Conservation (phyloP, 2,797 vertebrate species). For the Phaenicophaeus curvirostris region DNA sequence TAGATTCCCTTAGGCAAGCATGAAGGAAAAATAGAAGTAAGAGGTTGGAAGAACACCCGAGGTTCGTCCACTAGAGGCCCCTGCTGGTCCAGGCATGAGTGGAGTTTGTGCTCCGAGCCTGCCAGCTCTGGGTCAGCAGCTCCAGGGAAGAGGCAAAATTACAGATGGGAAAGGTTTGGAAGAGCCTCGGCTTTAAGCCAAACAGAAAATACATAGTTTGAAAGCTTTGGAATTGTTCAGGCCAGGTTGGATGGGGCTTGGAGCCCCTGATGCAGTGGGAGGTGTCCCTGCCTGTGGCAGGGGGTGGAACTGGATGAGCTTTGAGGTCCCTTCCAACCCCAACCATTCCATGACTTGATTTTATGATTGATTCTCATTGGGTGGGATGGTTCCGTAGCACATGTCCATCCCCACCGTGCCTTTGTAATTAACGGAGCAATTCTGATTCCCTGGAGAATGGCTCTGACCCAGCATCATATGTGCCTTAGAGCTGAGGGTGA, state of each 20-base stretch:
- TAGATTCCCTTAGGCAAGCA: neutral
- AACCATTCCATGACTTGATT: too few relatives aligned
- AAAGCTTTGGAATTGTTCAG: neutral
- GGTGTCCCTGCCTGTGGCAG: too few relatives aligned
- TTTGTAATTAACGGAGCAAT: neutral
- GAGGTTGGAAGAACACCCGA: rapidly evolving
- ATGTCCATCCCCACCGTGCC: rapidly evolving
- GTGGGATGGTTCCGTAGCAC: neutral
- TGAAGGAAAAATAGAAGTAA: neutral
- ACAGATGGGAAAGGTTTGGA: neutral
- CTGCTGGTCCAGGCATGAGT: neutral
- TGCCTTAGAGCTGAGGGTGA: neutral
- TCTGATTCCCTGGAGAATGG: neutral
- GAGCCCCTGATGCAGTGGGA: too few relatives aligned
- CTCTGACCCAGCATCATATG: neutral
- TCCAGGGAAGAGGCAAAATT: neutral
- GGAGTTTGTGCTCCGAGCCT: neutral
- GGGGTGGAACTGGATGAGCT: too few relatives aligned
- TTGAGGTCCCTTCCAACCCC: too few relatives aligned
- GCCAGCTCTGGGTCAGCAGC: neutral
- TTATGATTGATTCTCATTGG: too few relatives aligned
- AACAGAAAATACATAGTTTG: neutral
- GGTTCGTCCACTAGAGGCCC: constrained; percentile 34
- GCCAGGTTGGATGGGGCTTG: too few relatives aligned
- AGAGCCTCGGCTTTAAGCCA: neutral